Evolutionary conservation across 1,140 invertebrate genomes (phyloP).

Genomic region (Gonatopus flavifemur): DNA sequence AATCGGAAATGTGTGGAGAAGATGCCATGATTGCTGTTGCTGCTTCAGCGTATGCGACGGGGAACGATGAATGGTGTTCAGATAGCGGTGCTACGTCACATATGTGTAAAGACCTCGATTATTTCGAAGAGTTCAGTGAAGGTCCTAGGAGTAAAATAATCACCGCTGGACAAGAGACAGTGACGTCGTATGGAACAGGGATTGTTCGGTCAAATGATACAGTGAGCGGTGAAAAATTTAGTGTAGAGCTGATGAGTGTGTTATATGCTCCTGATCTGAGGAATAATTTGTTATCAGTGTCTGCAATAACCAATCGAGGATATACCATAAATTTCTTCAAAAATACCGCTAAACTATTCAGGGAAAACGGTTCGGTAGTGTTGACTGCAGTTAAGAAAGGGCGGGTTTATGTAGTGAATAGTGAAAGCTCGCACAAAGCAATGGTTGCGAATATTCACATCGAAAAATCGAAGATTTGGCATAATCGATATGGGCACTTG

Average conservation of each 20-base stretch:
- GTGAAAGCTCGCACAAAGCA: slow-evolving; percentile 24
- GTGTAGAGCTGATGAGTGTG: slow-evolving; percentile 8
- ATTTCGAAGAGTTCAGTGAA: background rate
- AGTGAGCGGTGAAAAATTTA: background rate
- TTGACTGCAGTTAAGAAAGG: background rate
- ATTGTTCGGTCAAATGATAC: background rate
- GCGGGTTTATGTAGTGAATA: slow-evolving; percentile 23
- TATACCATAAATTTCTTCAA: background rate
- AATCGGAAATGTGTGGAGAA: background rate
- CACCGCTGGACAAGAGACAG: background rate
- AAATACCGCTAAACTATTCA: background rate
- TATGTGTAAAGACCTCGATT: background rate
- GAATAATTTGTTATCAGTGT: slow-evolving; percentile 11
- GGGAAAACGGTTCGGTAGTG: background rate
- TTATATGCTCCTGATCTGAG: slow-evolving; percentile 8
- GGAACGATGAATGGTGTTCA: background rate
- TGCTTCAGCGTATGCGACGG: background rate
- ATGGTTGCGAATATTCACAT: slow-evolving; percentile 31
- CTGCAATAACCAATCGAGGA: slow-evolving; percentile 8
- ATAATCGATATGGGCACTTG: slow-evolving; percentile 3
- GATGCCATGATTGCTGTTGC: background rate
- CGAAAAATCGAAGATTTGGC: slow-evolving; percentile 32
- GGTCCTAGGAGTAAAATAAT: background rate
- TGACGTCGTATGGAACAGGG: background rate
- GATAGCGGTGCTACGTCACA: slow-evolving; percentile 2